Conservation (phyloP, 2,113 vertebrate species). For the Sphyrna mokarran region DNA sequence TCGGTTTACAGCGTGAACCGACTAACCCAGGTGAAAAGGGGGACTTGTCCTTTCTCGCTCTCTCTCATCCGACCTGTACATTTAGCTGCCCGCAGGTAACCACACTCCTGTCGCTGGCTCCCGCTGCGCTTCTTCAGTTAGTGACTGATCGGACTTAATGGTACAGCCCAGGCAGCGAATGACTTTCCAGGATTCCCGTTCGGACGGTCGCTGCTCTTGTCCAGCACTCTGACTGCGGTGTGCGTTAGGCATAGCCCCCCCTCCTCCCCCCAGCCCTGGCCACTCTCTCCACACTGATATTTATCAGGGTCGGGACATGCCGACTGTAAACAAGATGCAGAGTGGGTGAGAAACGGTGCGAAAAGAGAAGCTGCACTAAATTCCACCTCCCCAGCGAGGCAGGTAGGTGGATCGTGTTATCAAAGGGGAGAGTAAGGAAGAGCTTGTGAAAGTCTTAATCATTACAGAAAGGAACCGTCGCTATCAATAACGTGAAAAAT, state of each 20-base stretch:
- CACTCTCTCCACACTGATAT: background rate
- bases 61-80: background rate
- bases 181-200: background rate
- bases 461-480: background rate
- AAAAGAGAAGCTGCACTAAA: background rate
- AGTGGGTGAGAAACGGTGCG: background rate
- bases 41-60: background rate
- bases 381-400: background rate
- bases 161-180: background rate
- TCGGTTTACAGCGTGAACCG: background rate
- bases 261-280: no score
- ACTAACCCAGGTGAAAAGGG: background rate
- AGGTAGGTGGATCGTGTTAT: background rate
- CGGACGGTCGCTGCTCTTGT: no score
- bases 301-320: background rate
- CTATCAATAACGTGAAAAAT: background rate
- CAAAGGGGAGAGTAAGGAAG: background rate
- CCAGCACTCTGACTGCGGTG: background rate
- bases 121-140: background rate
- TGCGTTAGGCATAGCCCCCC: background rate
- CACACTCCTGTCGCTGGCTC: background rate
- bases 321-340: background rate
- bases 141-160: background rate
- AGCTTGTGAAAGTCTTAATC: background rate
- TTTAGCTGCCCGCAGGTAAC: background rate